Evolutionary conservation across 1,140 invertebrate genomes (phyloP).

Genomic region (Myzus persicae): DNA sequence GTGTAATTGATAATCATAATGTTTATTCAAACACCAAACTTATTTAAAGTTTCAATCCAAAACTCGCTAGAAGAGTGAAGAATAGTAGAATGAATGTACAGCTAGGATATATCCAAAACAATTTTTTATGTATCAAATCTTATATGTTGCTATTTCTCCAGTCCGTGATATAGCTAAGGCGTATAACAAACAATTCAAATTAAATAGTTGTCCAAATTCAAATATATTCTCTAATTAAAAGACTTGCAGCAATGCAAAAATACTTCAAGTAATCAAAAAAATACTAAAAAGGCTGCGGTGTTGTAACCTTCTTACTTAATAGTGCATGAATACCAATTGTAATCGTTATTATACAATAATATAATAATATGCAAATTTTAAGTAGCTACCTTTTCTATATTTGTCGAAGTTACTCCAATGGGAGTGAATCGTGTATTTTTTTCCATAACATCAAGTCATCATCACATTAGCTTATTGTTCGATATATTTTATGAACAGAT

Average conservation of each 20-base stretch:
- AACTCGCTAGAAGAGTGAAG: too few species aligned
- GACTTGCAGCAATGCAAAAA: background rate
- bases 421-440: background rate
- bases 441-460: background rate
- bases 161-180: background rate
- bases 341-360: background rate
- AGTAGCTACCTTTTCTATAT: background rate
- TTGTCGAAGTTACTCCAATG: background rate
- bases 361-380: background rate
- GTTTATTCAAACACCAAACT: background rate
- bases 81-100: too few species aligned
- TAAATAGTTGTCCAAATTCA: background rate
- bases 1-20: background rate
- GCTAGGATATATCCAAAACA: background rate
- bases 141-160: background rate
- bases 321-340: background rate
- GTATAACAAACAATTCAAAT: background rate
- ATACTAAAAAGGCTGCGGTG: background rate
- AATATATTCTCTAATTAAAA: background rate
- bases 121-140: background rate
- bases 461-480: too few species aligned
- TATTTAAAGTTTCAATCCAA: background rate
- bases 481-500: too few species aligned
- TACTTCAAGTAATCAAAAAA: background rate
- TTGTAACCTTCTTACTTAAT: background rate